phyloP scores from a whole-genome alignment of 2,888 invertebrate genomes.

The Cryptocheilus praepositus region DNA sequence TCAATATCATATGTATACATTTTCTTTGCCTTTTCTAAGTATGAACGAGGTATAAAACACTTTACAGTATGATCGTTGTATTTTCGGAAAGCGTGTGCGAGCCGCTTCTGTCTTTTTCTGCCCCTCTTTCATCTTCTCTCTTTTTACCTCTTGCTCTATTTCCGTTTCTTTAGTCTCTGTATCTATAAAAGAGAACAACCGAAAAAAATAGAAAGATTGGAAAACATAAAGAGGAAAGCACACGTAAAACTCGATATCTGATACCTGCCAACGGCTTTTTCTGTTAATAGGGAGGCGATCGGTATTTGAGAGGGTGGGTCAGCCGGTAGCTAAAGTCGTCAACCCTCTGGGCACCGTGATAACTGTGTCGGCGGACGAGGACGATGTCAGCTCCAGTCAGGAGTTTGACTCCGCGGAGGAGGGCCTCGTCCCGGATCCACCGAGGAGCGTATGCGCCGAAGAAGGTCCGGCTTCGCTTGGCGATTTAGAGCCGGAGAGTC shows the following conservation, averaged over 20 bases:
- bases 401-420: slow-evolving; percentile 63
- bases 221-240: slow-evolving; percentile 10
- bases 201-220: neutral
- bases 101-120: neutral
- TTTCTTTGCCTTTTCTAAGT: neutral
- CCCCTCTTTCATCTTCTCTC: neutral
- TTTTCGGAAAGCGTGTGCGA: neutral
- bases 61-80: no score
- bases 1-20: neutral
- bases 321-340: slow-evolving; percentile 82
- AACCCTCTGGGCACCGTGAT: slow-evolving; percentile 86
- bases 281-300: slow-evolving; percentile 83
- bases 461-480: slow-evolving; percentile 70
- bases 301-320: slow-evolving; percentile 75
- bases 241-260: slow-evolving; percentile 63
- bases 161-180: neutral
- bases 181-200: neutral
- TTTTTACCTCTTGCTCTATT: neutral
- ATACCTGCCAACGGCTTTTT: slow-evolving; percentile 90
- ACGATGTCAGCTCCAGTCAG: slow-evolving; percentile 67
- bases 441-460: slow-evolving; percentile 69
- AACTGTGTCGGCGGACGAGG: slow-evolving; percentile 74
- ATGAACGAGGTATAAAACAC: no score
- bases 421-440: slow-evolving; percentile 57
- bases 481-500: slow-evolving; percentile 65